Evolutionary conservation across 1,140 invertebrate species (phyloP), one percentile per base, ranked within the genome.

Genomic region (Drusus annulatus): DNA sequence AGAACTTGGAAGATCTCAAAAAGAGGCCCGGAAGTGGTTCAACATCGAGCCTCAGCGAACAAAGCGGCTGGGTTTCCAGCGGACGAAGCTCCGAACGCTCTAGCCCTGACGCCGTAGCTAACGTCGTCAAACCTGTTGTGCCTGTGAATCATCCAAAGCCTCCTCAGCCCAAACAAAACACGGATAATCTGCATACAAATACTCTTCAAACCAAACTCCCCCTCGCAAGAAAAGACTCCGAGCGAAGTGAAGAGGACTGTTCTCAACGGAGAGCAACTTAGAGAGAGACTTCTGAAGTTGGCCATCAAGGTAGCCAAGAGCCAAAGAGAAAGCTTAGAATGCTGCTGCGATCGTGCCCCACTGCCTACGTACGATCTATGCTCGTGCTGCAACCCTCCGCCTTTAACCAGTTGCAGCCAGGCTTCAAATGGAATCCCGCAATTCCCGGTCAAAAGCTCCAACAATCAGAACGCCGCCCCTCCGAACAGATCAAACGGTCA

Each of bases 41-140:
- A 17, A 94, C 93, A 0, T 94, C 93, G 3, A 94, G 94, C 75
- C 88, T 94, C 25, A 94, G 93, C 82, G 94, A 94, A 87, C 93
- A 94, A 86, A 94, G 93, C 82, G 94, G 94, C 0, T 95, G 94
- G 93, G 93, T 95, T 2, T 94, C 93, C 63, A 94, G 94, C 87
- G 92, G 87, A 83, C 91, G 89, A 81, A 94, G 89, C 86, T 93
- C 90, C 52, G 91, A 86, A 50, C 90, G 89, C 73, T 92, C 90
- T 58, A 89, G 91, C 69, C 91, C 91, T 3, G 91, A 92, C 82
- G 91, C 69, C 7, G 10, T 45, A 45, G 51, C 31, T n/a, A 76
- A 50, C 15, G 17, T 58, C 19, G 74, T 76, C 62, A 21, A 69
- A 45, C 56, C 69, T 8, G 25, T 15, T 15, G n/a, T 31, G 8